These are phyloP conservation scores for Leucophenga varia DNA, from an alignment of 1,140 invertebrate genomes.

Conservation along the genomic window DNA sequence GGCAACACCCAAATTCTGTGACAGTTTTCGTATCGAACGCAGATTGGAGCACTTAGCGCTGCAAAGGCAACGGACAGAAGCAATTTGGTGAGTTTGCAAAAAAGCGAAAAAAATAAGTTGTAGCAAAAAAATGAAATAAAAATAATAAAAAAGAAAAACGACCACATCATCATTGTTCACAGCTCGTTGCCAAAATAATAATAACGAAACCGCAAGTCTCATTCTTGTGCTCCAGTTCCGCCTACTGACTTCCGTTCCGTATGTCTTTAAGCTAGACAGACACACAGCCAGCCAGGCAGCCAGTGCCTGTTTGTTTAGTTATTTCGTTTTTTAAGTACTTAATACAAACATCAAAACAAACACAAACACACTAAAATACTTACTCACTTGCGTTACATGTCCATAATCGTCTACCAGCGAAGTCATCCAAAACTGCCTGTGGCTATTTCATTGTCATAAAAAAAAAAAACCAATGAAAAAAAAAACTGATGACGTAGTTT, in stretches of 20 bases:
- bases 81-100: slow-evolving; percentile 45
- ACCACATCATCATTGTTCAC: slow-evolving; percentile 35
- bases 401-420: slow-evolving; percentile 51
- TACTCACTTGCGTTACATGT: slow-evolving; percentile 28
- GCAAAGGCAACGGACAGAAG: neutral
- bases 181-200: neutral
- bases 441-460: slow-evolving; percentile 4
- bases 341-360: neutral
- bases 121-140: slow-evolving; percentile 24
- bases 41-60: neutral
- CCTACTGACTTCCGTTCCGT: slow-evolving; percentile 46
- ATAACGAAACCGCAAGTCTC: slow-evolving; percentile 5
- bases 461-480: slow-evolving; percentile 13
- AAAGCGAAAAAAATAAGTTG: slow-evolving; percentile 16
- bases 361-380: slow-evolving; percentile 11
- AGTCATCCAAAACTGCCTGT: slow-evolving; percentile 7
- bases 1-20: slow-evolving; percentile 29
- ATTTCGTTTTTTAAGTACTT: slow-evolving; percentile 20
- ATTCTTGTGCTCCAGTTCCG: slow-evolving; percentile 51
- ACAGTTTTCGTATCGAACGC: neutral
- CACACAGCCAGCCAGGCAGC: too few relatives aligned
- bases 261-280: too few relatives aligned
- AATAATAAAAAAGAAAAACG: slow-evolving; percentile 31
- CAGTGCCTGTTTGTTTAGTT: slow-evolving; percentile 11
- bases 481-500: slow-evolving; percentile 54